Percentiles rank a stretch among this genome's conserved stretches.
These are phyloP conservation scores for Rhopilema esculentum DNA, from an alignment of 30 jellyfish, hydroid and myxozoan species.

Conservation along the genomic window DNA sequence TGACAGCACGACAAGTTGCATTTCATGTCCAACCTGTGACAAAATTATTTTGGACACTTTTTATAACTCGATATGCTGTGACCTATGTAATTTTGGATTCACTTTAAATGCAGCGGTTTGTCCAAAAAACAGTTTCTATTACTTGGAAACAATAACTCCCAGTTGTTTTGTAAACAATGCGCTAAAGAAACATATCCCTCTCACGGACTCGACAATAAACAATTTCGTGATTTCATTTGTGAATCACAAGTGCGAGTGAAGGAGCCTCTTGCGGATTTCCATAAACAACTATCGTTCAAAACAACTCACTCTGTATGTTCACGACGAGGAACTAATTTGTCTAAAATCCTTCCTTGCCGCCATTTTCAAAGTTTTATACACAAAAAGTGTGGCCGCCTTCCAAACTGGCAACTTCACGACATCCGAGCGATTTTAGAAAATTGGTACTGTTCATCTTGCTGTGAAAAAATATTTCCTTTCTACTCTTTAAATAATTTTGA, in stretches of 20 bases:
- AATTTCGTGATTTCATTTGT: background rate
- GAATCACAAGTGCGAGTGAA: background rate
- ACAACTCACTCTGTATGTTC: background rate
- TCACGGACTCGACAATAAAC: background rate
- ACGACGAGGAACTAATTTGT: background rate
- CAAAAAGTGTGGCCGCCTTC: background rate
- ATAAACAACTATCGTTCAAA: background rate
- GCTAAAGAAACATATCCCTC: background rate
- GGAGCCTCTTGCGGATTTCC: background rate
- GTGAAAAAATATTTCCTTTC: background rate
- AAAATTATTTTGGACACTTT: background rate
- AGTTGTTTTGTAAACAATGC: background rate
- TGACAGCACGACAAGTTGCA: background rate
- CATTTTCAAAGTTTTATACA: background rate
- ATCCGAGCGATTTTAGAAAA: background rate
- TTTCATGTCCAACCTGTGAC: background rate
- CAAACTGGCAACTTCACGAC: background rate
- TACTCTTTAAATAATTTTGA: background rate
- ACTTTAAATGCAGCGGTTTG: background rate
- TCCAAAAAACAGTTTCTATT: background rate
- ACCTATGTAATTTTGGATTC: background rate
- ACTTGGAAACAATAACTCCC: background rate
- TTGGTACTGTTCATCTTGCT: conserved; percentile 11
- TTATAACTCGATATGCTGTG: background rate
- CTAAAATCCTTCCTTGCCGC: background rate